phyloP scores from a whole-genome alignment of 2,113 vertebrate genomes.

The Grammomys dolichurus region DNA sequence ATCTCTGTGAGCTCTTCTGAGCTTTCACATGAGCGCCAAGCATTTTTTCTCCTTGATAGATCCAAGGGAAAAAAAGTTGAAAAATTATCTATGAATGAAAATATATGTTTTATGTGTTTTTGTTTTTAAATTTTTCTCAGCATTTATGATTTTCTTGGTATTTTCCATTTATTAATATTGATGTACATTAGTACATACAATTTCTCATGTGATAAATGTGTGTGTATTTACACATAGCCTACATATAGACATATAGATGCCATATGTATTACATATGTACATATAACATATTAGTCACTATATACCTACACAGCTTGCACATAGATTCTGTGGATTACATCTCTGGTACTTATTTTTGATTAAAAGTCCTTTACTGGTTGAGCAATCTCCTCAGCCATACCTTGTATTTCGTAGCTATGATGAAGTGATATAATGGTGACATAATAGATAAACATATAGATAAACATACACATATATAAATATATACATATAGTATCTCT shows the following conservation, averaged over 20 bases:
- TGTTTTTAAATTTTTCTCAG: background rate
- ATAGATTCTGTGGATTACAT: too few species aligned
- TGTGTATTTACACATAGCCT: background rate
- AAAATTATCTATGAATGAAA: slow-evolving; percentile 4
- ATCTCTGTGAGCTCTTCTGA: slow-evolving; percentile 15
- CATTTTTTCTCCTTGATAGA: background rate
- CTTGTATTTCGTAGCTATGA: background rate
- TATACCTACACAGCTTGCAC: too few species aligned
- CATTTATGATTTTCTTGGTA: background rate
- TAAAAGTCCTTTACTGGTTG: background rate
- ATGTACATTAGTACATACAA: too few species aligned
- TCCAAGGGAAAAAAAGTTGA: background rate
- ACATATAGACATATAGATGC: background rate
- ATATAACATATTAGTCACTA: background rate
- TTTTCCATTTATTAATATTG: background rate
- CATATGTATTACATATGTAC: background rate
- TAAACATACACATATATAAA: background rate
- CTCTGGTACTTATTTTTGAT: too few species aligned
- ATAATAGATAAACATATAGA: background rate
- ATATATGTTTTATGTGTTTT: background rate
- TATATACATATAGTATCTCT: background rate
- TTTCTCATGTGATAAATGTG: too few species aligned
- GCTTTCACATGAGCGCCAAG: background rate
- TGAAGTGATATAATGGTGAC: background rate
- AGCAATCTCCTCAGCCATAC: too few species aligned